Base-by-base conservation (phyloP, 2,113 vertebrate genomes). In the Anas platyrhynchos region DNA sequence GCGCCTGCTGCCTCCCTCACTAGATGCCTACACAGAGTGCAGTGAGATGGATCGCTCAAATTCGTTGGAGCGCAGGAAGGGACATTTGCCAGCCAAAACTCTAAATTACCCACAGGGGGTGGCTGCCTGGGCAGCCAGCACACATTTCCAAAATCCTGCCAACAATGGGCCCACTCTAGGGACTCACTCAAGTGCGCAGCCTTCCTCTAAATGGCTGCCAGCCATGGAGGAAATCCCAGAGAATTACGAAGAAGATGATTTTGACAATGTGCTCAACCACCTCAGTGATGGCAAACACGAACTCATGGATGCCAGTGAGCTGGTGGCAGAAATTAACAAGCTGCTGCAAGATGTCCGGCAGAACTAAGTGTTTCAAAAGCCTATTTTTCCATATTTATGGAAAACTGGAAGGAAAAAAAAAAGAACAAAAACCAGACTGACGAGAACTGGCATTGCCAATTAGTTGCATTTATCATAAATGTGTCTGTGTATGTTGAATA, bases 141-240 rank as follows among this genome's bases (percentile, higher is more conserved):
- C 99, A 0, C 99, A 99, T 88, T 99, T 99, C 92, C 99, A 99
- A 94, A 99, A 99, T 66, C 99, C 99, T 12, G 97, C 98, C 6
- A 98, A 55, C 96, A 97, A 98, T 0, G 98, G 98, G 65, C 97
- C 97, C 5, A 1, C 98, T 2, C 98, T 98, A 27, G 98, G 98
- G 7, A 98, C 98, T 83, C 99, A 99, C 95, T 97, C 98, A 4
- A 94, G 98, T 2, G 98, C 95, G 1, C 99, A 99, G 96, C 98
- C 99, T 11, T 98, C 99, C 8, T 98, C 98, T 16, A 99, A 99
- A 38, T 99, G 99, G 99, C 98, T 99, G 83, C 99, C 99, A 0
- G 99, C 99, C 93, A 99, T 99, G 99, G 99, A 99, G 97, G 99
- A 99, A 96, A 99, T 99, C 94, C 99, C 99, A 0, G 99, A 99